Evolutionary conservation across 2,888 invertebrate genomes (phyloP).

Genomic region (Boloria selene): DNA sequence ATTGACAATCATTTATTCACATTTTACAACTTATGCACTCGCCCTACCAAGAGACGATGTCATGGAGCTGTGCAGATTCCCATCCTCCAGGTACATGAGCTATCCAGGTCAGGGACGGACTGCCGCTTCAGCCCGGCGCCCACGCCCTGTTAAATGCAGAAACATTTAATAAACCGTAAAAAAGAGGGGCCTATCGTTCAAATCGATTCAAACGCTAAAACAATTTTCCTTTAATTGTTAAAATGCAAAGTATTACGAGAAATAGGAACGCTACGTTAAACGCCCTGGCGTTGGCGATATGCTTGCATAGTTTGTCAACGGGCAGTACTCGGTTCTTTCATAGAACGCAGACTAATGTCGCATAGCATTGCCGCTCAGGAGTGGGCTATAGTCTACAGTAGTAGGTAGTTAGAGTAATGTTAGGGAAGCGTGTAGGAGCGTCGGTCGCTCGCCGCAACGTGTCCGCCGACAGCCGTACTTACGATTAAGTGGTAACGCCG

Average conservation of each 20-base stretch:
- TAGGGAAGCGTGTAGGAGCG: slow-evolving; percentile 19
- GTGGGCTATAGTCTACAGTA: neutral
- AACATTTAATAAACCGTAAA: slow-evolving; percentile 8
- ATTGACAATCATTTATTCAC: slow-evolving; percentile 3
- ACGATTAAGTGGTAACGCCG: slow-evolving; percentile 59
- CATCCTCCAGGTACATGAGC: neutral
- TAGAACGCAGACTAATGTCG: slow-evolving; percentile 1
- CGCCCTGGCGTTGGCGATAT: slow-evolving; percentile 5
- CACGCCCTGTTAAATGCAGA: slow-evolving; percentile 48
- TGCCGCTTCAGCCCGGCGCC: slow-evolving; percentile 46
- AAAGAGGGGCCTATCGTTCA: slow-evolving; percentile 1
- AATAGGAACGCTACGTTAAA: neutral
- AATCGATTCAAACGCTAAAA: neutral
- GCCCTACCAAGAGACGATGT: neutral
- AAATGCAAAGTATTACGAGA: slow-evolving; percentile 7
- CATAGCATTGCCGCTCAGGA: neutral
- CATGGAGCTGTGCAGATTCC: neutral
- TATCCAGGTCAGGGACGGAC: neutral
- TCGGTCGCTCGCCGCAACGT: slow-evolving; percentile 35
- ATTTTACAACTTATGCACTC: neutral
- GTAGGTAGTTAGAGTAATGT: neutral
- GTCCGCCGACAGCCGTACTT: slow-evolving; percentile 46
- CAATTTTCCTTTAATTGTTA: neutral
- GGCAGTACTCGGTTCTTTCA: neutral
- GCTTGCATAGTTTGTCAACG: neutral